These are phyloP conservation scores for Gandaritis pyraliata DNA, from an alignment of 2,888 invertebrate genomes.

Conservation along the genomic window DNA sequence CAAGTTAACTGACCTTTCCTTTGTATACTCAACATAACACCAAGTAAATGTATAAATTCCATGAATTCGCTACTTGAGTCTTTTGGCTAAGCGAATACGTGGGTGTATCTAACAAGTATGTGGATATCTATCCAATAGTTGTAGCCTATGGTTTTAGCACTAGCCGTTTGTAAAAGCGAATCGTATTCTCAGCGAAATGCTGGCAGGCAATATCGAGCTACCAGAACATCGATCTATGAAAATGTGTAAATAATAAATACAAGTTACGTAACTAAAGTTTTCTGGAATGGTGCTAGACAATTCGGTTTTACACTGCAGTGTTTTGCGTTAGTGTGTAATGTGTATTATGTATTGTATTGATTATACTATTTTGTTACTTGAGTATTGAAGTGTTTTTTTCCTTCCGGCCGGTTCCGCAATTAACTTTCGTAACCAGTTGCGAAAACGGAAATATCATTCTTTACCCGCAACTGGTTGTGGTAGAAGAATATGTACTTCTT, in stretches of 20 bases:
- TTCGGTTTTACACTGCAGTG: conserved; percentile 16
- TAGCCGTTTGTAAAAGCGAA: conserved; percentile 14
- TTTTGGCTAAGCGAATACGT: conserved; percentile 21
- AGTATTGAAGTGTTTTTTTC: conserved; percentile 23
- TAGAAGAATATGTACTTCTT: too few relatives aligned
- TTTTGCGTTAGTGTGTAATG: conserved; percentile 30
- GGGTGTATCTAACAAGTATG: not conserved
- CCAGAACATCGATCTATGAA: not conserved
- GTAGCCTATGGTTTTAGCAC: too few relatives aligned
- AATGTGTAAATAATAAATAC: not conserved
- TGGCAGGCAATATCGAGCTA: conserved; percentile 9
- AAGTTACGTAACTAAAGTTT: not conserved
- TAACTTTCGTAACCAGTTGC: too few relatives aligned
- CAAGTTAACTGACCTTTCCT: conserved; percentile 19
- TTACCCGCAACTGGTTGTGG: too few relatives aligned
- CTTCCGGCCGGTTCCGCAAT: too few relatives aligned
- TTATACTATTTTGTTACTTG: conserved; percentile 32
- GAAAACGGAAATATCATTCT: too few relatives aligned
- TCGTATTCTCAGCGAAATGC: conserved; percentile 1
- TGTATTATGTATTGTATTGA: conserved; percentile 34
- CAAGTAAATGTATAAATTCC: conserved; percentile 12
- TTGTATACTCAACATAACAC: conserved; percentile 5
- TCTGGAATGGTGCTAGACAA: not conserved
- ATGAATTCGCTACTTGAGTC: conserved; percentile 9
- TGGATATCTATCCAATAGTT: not conserved